Conservation (phyloP, 30 jellyfish, hydroid and myxozoan species). For the Turritopsis rubra region DNA sequence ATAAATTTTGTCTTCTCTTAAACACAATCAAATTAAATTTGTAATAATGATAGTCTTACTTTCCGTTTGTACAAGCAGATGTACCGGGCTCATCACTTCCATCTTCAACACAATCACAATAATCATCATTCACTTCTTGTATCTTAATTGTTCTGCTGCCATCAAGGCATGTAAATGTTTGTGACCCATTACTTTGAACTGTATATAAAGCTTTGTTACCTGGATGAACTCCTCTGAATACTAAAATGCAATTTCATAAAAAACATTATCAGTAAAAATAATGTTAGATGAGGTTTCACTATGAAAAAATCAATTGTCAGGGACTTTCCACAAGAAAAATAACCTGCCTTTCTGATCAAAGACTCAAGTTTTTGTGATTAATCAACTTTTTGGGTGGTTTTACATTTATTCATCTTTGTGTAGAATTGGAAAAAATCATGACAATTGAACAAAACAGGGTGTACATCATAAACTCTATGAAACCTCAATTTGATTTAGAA, state of each 20-base stretch:
- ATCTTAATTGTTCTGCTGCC: background rate
- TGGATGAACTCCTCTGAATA: conserved; percentile 12
- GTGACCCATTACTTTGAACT: background rate
- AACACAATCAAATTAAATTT: background rate
- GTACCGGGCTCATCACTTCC: conserved; percentile 95
- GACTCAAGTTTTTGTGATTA: too few species aligned
- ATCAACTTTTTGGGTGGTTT: too few species aligned
- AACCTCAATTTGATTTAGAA: too few species aligned
- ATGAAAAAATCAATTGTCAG: background rate
- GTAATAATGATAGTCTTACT: conserved; percentile 30
- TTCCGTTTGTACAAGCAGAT: conserved; percentile 71
- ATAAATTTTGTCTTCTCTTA: background rate
- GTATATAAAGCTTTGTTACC: background rate
- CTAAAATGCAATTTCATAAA: background rate
- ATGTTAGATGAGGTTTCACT: background rate
- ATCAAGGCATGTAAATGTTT: background rate
- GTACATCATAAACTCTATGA: too few species aligned
- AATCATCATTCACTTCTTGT: conserved; percentile 54
- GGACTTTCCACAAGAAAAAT: too few species aligned
- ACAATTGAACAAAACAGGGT: too few species aligned
- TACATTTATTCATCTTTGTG: too few species aligned
- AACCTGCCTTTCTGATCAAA: too few species aligned
- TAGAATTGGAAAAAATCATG: too few species aligned
- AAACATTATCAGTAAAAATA: background rate
- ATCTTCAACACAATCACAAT: conserved; percentile 69